phyloP scores from a whole-genome alignment of 2,797 vertebrate genomes.

The Clarias fuscus region DNA sequence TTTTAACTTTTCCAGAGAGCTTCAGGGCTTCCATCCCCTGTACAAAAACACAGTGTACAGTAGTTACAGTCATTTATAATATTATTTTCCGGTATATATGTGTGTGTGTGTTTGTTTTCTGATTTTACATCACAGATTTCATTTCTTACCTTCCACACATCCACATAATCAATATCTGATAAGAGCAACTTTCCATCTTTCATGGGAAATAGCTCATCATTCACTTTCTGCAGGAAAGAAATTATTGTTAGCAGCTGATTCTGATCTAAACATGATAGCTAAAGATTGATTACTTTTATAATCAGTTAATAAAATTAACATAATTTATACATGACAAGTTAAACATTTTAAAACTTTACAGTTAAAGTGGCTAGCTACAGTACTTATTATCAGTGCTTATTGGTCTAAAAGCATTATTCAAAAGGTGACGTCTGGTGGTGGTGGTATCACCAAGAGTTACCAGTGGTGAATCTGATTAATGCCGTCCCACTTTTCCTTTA shows the following conservation, averaged over 20 bases:
- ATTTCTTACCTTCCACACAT: slow-evolving; percentile 77
- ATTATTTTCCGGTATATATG: background rate
- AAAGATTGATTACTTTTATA: background rate
- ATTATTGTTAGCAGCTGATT: background rate
- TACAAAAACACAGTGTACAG: background rate
- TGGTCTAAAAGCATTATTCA: background rate
- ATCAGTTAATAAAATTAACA: background rate
- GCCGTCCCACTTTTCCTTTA: background rate
- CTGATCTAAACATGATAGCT: background rate
- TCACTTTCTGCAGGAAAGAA: slow-evolving; percentile 65
- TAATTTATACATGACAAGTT: background rate
- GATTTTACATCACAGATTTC: background rate
- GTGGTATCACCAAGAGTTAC: background rate
- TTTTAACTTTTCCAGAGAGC: slow-evolving; percentile 73
- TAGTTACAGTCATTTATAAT: too few species aligned
- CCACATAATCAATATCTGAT: slow-evolving; percentile 74
- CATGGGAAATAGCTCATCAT: slow-evolving; percentile 68
- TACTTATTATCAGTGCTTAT: background rate
- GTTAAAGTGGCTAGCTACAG: background rate
- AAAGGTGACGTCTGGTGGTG: background rate
- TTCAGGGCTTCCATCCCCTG: slow-evolving; percentile 76
- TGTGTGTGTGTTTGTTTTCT: background rate
- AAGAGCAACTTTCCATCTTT: slow-evolving; percentile 68
- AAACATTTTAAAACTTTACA: background rate
- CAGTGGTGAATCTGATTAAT: background rate